Percentiles rank a stretch among this genome's conserved stretches.
Conservation (phyloP, 23 tunicate genomes). For the Halocynthia aurantium region DNA sequence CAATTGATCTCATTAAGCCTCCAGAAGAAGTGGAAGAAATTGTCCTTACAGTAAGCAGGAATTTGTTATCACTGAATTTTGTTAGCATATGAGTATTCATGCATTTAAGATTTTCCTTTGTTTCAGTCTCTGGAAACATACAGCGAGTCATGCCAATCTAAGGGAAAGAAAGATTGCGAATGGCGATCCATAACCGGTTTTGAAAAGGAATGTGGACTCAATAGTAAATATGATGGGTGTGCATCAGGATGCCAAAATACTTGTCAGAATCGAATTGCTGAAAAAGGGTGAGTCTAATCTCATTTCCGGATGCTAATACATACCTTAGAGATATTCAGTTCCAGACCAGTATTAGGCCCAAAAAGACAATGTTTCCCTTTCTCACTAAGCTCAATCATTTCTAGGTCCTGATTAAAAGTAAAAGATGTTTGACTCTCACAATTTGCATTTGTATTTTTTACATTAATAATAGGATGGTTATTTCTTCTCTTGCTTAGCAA, state of each 20-base stretch:
- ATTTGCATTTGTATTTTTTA: too few relatives aligned
- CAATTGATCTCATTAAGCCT: neutral
- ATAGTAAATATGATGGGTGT: constrained; percentile 17
- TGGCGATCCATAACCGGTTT: constrained; percentile 35
- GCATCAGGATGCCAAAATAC: constrained; percentile 31
- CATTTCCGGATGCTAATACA: neutral
- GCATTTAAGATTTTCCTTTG: neutral
- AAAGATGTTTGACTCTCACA: too few relatives aligned
- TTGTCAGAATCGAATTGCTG: constrained; percentile 23
- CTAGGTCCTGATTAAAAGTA: too few relatives aligned
- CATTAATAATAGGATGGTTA: too few relatives aligned
- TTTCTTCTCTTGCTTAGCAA: too few relatives aligned
- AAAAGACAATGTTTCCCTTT: too few relatives aligned
- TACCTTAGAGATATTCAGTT: neutral
- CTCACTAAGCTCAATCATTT: too few relatives aligned
- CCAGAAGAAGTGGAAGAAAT: constrained; percentile 24
- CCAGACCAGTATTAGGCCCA: too few relatives aligned
- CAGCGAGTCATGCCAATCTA: constrained; percentile 22
- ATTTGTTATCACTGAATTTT: neutral
- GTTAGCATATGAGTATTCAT: too few relatives aligned
- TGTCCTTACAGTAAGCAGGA: neutral
- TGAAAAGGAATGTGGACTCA: constrained; percentile 1
- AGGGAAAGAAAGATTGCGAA: neutral
- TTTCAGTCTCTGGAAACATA: constrained; percentile 31
- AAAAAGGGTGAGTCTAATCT: constrained; percentile 5